Evolutionary conservation across 1,140 invertebrate genomes (phyloP).

Genomic region (Anadara kagoshimensis): DNA sequence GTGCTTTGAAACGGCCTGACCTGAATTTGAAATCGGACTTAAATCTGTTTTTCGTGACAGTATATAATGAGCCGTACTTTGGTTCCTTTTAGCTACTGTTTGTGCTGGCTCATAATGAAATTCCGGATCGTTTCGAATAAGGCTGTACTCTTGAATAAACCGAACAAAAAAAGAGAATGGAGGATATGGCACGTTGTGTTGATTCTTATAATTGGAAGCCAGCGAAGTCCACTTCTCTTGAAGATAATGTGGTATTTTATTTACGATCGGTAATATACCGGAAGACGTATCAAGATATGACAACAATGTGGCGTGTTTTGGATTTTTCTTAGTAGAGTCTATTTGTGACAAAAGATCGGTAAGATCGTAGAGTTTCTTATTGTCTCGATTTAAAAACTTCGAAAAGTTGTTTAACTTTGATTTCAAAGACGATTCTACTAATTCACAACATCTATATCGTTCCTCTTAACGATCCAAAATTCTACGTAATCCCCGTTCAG

Average conservation of each 20-base stretch:
- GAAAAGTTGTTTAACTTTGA: conserved; percentile 39
- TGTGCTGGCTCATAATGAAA: background rate
- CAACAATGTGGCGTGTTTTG: conserved; percentile 8
- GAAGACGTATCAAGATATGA: conserved; percentile 24
- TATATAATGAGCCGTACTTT: too few relatives aligned
- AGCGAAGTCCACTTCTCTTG: conserved; percentile 39
- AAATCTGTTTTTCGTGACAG: too few relatives aligned
- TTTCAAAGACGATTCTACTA: conserved; percentile 30
- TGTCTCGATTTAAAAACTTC: conserved; percentile 34
- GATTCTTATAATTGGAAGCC: conserved; percentile 21
- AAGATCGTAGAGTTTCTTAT: conserved; percentile 33
- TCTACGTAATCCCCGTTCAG: conserved; percentile 15
- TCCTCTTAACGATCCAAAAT: conserved; percentile 49
- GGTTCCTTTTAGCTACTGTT: background rate
- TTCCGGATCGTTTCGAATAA: conserved; percentile 14
- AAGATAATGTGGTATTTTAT: conserved; percentile 19
- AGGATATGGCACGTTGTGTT: conserved; percentile 2
- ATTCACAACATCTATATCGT: conserved; percentile 39
- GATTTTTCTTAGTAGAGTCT: conserved; percentile 28
- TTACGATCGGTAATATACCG: conserved; percentile 10
- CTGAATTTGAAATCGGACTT: too few relatives aligned
- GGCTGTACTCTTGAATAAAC: conserved; percentile 18
- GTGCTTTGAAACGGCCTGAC: too few relatives aligned
- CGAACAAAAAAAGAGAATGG: conserved; percentile 13
- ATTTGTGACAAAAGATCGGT: conserved; percentile 29